Percentiles rank a stretch among this genome's conserved stretches.
phyloP scores from a whole-genome alignment of 2,888 invertebrate species.

The Pilophorus perplexus region DNA sequence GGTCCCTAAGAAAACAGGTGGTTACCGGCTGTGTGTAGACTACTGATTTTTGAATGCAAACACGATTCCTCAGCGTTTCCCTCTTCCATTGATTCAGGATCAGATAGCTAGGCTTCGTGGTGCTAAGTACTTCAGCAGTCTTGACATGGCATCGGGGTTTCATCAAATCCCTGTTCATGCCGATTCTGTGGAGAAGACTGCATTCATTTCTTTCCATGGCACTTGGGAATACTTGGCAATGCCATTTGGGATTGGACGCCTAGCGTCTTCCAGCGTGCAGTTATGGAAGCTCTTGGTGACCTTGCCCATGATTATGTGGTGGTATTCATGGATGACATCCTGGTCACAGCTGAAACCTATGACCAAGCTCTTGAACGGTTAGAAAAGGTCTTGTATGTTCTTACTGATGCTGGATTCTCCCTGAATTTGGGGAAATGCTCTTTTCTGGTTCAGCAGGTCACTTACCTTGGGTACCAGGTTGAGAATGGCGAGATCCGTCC shows the following conservation, averaged over 20 bases:
- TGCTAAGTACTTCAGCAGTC: slow-evolving; percentile 49
- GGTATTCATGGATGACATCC: slow-evolving; percentile 44
- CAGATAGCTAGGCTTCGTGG: slow-evolving; percentile 47
- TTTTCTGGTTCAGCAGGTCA: slow-evolving; percentile 22
- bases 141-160: slow-evolving; percentile 37
- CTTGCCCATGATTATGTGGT: slow-evolving; percentile 47
- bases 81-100: slow-evolving; percentile 44
- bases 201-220: slow-evolving; percentile 24
- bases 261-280: slow-evolving; percentile 49
- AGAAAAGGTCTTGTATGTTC: slow-evolving; percentile 48
- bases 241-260: slow-evolving; percentile 47
- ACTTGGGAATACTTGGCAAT: slow-evolving; percentile 15
- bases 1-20: slow-evolving; percentile 30
- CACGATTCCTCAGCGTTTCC: slow-evolving; percentile 20
- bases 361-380: slow-evolving; percentile 48
- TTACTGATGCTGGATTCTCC: slow-evolving; percentile 39
- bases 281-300: slow-evolving; percentile 50
- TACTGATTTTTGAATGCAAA: slow-evolving; percentile 21
- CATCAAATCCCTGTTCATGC: slow-evolving; percentile 4
- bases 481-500: slow-evolving; percentile 6
- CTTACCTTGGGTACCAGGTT: slow-evolving; percentile 35
- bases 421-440: slow-evolving; percentile 41
- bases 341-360: slow-evolving; percentile 46
- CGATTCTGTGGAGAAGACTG: slow-evolving; percentile 22
- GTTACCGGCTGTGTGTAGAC: slow-evolving; percentile 3